Percentiles rank a stretch among this genome's conserved stretches.
Conservation (phyloP, 2,888 invertebrate genomes). For the Metellina segmentata region DNA sequence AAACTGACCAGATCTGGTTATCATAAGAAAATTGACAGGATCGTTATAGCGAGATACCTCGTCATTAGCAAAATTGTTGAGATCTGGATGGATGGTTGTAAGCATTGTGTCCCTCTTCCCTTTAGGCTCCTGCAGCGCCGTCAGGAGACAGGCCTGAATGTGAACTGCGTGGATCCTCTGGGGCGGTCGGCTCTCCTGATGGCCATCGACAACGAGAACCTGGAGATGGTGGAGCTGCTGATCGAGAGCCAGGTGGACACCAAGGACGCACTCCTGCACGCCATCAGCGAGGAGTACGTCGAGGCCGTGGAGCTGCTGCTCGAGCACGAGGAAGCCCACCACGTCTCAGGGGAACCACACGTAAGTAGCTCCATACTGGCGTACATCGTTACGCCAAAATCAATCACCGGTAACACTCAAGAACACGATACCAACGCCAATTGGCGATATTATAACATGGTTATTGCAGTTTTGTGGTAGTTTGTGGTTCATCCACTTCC, state of each 20-base stretch:
- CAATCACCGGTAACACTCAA: no score
- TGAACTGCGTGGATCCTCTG: slow-evolving; percentile 95
- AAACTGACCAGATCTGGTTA: no score
- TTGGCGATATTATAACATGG: no score
- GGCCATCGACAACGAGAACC: slow-evolving; percentile 96
- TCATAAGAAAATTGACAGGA: no score
- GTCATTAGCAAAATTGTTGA: no score
- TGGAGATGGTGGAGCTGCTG: slow-evolving; percentile 91
- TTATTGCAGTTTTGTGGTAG: no score
- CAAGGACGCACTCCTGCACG: slow-evolving; percentile 92
- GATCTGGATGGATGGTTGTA: neutral
- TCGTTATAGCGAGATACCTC: no score
- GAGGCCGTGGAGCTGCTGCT: slow-evolving; percentile 96
- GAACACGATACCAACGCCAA: no score
- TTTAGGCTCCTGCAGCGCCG: slow-evolving; percentile 58
- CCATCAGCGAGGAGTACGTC: slow-evolving; percentile 97
- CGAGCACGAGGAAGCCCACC: slow-evolving; percentile 92
- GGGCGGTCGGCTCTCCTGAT: slow-evolving; percentile 93
- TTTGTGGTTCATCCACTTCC: no score
- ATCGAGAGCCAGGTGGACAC: slow-evolving; percentile 85
- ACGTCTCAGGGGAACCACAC: slow-evolving; percentile 85
- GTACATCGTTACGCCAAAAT: no score
- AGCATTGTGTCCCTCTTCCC: neutral
- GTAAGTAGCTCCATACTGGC: no score
- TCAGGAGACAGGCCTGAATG: slow-evolving; percentile 84